phyloP scores from a whole-genome alignment of 1,140 invertebrate species.

The Leptopilina boulardi region DNA sequence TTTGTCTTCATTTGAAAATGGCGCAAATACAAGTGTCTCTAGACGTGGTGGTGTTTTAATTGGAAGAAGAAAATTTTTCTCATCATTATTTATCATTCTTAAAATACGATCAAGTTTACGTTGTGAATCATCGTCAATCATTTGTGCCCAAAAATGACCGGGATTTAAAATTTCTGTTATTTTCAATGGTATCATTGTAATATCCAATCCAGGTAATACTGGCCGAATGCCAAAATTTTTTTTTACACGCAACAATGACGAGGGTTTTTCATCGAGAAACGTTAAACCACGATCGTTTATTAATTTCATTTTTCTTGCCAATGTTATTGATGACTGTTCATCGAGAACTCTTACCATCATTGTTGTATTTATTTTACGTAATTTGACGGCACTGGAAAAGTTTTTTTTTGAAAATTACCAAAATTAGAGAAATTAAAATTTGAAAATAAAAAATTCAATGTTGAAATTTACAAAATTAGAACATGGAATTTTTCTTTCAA shows the following conservation, averaged over 20 bases:
- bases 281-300: not conserved
- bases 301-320: constrained; percentile 41
- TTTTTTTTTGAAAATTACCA: too few relatives aligned
- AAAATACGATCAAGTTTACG: constrained; percentile 54
- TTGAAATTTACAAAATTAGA: not conserved
- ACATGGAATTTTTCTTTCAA: too few relatives aligned
- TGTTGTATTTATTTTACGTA: constrained; percentile 77
- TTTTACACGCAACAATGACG: not conserved
- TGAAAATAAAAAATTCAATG: not conserved
- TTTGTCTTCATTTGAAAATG: constrained; percentile 55
- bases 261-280: not conserved
- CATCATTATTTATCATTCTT: not conserved
- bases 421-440: not conserved
- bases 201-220: constrained; percentile 74
- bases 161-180: constrained; percentile 75
- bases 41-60: constrained; percentile 41
- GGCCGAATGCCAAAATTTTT: constrained; percentile 59
- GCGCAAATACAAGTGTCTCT: constrained; percentile 65
- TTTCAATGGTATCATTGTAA: constrained; percentile 55
- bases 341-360: constrained; percentile 76
- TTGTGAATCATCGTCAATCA: constrained; percentile 68
- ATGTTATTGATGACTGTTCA: constrained; percentile 48
- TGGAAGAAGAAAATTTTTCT: not conserved
- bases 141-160: constrained; percentile 80
- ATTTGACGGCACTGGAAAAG: constrained; percentile 85